Base-by-base conservation (phyloP, 2,888 invertebrate genomes). In the Electrophaes corylata region DNA sequence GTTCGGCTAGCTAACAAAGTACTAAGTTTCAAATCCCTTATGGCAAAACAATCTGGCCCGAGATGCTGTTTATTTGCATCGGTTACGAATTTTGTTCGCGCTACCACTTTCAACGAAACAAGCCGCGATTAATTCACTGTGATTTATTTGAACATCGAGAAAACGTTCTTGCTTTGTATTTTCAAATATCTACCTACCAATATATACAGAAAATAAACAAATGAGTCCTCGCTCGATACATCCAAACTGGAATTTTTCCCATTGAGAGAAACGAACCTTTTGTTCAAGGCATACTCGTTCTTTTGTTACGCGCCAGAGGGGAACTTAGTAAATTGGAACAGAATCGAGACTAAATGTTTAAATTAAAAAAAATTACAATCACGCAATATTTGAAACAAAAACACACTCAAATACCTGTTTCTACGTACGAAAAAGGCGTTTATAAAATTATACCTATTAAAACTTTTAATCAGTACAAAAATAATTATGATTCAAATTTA, bases 111-210 rank as follows among this genome's bases (percentile, higher is more conserved):
- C 64, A 69, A 70, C 73, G 78, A 82, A 81, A 81, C 81, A 81
- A 82, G 74, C 71, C 69, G 63, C 72, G 78, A 85, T 85, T 81
- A 81, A 84, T 83, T 79, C 78, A 69, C 71, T 66, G 63, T 63
- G 69, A 76, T 78, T 80, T 80, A 75, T 79, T 76, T 75, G 58
- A 61, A 59, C 65, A 67, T 66, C 64, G 63, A 69, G 66, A 68
- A 64, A 65, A 64, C 65, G 57, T 69, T 69, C 66, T 66, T 65
- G 49, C 54, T 61, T 63, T 66, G 55, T 70, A 66, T 70, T 72
- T 61, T 62, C 58, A 41, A 67, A 52, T 55, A 64, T 62, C 61
- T 62, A 64, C 55, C 64, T 69, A 64, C n/a, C n/a, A n/a, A n/a
- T n/a, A n/a, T 60, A 57, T 50, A 62, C 57, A 67, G 59, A 45